Base-by-base conservation (phyloP, 2,113 vertebrate species). In the Heterochromis multidens region DNA sequence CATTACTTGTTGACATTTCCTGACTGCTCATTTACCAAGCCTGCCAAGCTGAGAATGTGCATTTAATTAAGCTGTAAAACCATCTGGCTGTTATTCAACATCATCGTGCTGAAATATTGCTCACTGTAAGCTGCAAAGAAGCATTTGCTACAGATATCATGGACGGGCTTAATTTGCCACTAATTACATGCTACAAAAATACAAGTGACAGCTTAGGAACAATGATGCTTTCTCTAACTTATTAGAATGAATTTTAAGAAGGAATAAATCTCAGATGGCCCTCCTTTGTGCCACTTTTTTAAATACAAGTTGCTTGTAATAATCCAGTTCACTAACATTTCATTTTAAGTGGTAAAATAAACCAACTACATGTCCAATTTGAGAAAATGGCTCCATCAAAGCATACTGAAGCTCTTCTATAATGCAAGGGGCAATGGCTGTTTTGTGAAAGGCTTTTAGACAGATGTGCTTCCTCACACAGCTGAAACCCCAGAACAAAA, bases 1-100 rank as follows among this genome's bases (percentile, higher is more conserved):
- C 74, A 23, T 31, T 52, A 31, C 31, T 79, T 83, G 81, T 81
- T 79, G 87, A 90, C 59, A 82, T 81, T 79, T 16, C 29, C 46
- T 65, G 43, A 83, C 83, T 79, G 78, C 56, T 84, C 54, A 88
- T 86, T 92, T 72, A 78, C 63, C 13, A 25, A 83, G 56, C 29
- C 63, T 86, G 87, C 85, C 80, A 90, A 89, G 63, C 61, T 25
- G 33, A 87, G 82, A 81, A 86, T 65, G 46, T 80, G 80, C n/a
- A 85, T 87, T 87, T 80, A 81, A 90, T 92, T 88, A 81, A 79
- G 54, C 57, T 70, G 67, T 83, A 79, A 81, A 87, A 56, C 67
- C 76, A 89, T 52, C 61, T 91, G 91, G 79, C 79, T 62, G 83
- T 16, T 85, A 58, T 86, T 87, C 79, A 92, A 83, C 81, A 78